phyloP scores from a whole-genome alignment of 53 echinoderm and acorn worm species.

The Henricia sp. region DNA sequence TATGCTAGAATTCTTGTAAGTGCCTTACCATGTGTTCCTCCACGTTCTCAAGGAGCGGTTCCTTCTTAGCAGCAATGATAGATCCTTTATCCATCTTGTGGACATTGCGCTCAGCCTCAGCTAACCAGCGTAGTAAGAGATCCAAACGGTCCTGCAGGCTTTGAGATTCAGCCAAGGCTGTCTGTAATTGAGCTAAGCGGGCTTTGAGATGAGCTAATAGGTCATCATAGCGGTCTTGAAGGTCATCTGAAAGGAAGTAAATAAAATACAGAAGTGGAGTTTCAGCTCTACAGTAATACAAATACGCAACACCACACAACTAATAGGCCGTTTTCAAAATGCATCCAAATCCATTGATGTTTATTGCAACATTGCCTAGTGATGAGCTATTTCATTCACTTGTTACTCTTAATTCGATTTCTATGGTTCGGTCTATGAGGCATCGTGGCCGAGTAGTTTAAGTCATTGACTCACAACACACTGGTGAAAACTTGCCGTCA shows the following conservation, averaged over 20 bases:
- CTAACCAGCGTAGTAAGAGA: conserved; percentile 83
- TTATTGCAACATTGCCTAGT: too few species aligned
- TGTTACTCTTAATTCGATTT: too few species aligned
- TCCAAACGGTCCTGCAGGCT: conserved; percentile 86
- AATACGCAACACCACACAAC: too few species aligned
- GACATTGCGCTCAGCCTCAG: conserved; percentile 86
- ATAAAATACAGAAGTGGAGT: background rate
- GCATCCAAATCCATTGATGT: too few species aligned
- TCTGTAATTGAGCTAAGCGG: conserved; percentile 76
- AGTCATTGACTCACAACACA: too few species aligned
- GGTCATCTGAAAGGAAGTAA: conserved; percentile 61
- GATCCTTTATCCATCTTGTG: conserved; percentile 95
- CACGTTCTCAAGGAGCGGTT: conserved; percentile 83
- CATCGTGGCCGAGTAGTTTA: too few species aligned
- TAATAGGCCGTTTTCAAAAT: too few species aligned
- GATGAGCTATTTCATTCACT: too few species aligned
- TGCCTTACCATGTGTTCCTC: conserved; percentile 86
- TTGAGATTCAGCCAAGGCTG: conserved; percentile 87
- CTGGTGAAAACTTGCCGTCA: too few species aligned
- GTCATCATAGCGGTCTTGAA: conserved; percentile 73
- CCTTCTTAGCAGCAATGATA: conserved; percentile 88
- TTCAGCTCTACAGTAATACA: background rate
- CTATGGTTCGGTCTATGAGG: too few species aligned
- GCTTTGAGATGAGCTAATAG: conserved; percentile 77
- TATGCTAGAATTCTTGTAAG: too few species aligned